Percentiles rank a stretch among this genome's conserved stretches.
phyloP scores from a whole-genome alignment of 35 echinoderm and acorn worm genomes.

The Stichopus chloronotus region DNA sequence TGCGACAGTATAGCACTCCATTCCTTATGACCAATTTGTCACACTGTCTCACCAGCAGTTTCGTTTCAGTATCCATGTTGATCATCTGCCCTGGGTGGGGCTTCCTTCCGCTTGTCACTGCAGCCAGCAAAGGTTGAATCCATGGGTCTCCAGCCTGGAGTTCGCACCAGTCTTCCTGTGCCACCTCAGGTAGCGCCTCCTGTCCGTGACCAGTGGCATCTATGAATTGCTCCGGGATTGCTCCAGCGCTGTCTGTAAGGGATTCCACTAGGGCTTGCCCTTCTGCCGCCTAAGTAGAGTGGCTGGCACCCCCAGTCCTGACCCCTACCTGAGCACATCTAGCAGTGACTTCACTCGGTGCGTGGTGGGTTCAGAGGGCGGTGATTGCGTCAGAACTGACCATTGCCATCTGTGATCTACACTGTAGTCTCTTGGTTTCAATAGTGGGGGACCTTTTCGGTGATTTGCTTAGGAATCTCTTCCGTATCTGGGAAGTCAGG shows the following conservation, averaged over 20 bases:
- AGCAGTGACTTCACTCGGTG: neutral
- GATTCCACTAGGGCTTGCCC: neutral
- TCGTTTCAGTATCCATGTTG: neutral
- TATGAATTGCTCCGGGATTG: neutral
- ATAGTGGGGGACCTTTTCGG: too few relatives aligned
- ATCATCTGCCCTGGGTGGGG: neutral
- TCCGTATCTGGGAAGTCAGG: neutral
- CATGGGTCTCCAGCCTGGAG: neutral
- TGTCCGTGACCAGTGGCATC: neutral
- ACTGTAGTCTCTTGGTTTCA: neutral
- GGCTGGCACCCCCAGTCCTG: neutral
- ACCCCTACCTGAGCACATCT: neutral
- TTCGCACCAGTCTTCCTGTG: neutral
- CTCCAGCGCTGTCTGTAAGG: neutral
- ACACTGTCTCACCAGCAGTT: slow-evolving; percentile 54
- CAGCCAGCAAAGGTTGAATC: neutral
- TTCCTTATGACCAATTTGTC: slow-evolving; percentile 21
- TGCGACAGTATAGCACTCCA: slow-evolving; percentile 48
- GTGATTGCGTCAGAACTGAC: neutral
- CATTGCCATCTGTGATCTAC: neutral
- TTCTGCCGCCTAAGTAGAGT: neutral
- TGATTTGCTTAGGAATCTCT: neutral
- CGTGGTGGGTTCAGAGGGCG: neutral
- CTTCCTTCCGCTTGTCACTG: neutral
- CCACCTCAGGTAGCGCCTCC: neutral